phyloP scores from a whole-genome alignment of 2,113 vertebrate species.

The Platichthys flesus region DNA sequence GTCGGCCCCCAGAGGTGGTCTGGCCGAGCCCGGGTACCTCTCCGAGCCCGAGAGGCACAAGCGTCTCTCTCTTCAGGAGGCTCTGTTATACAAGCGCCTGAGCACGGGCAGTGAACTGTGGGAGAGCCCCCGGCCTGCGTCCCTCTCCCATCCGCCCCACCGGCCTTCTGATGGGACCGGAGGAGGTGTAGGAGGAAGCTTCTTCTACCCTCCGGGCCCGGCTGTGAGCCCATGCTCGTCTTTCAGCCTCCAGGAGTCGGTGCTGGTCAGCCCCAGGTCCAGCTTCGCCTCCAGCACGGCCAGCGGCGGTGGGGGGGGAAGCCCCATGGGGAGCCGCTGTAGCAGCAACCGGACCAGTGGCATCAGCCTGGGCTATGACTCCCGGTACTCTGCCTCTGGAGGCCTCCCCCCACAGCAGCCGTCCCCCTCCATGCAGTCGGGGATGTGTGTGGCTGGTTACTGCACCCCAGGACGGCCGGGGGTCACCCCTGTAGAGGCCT shows the following conservation, averaged over 20 bases:
- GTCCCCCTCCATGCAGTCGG: conserved; percentile 64
- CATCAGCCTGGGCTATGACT: conserved; percentile 90
- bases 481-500: conserved; percentile 75
- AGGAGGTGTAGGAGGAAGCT: conserved; percentile 66
- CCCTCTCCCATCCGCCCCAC: conserved; percentile 78
- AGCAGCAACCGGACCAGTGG: conserved; percentile 91
- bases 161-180: conserved; percentile 66
- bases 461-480: conserved; percentile 51
- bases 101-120: conserved; percentile 83
- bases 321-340: conserved; percentile 86
- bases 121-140: conserved; percentile 79
- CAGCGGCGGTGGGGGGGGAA: conserved; percentile 86
- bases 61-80: conserved; percentile 83
- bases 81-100: conserved; percentile 82
- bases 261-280: conserved; percentile 86
- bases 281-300: conserved; percentile 89
- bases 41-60: conserved; percentile 84
- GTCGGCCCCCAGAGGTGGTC: conserved; percentile 51
- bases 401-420: conserved; percentile 70
- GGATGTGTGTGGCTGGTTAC: conserved; percentile 56
- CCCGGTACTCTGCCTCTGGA: conserved; percentile 82
- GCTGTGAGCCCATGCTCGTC: conserved; percentile 83
- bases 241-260: conserved; percentile 84
- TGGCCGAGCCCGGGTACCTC: conserved; percentile 76
- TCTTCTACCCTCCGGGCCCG: conserved; percentile 76